phyloP scores from a whole-genome alignment of 2,797 vertebrate species.

The Bufotes viridis region DNA sequence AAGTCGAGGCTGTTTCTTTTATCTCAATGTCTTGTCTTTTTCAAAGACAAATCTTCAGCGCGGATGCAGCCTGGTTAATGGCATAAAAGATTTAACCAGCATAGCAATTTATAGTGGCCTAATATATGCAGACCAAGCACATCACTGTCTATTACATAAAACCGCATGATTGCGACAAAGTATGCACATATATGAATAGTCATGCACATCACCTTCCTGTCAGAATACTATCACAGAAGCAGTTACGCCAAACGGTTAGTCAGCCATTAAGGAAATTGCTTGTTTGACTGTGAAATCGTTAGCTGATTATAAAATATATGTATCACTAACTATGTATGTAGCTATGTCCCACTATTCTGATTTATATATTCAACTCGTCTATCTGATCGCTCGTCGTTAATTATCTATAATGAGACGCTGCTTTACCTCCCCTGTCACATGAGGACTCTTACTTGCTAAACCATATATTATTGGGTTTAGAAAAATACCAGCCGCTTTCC shows the following conservation, averaged over 20 bases:
- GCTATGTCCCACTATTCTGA: constrained; percentile 3
- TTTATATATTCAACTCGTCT: constrained; percentile 20
- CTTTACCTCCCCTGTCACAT: neutral
- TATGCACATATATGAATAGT: constrained; percentile 42
- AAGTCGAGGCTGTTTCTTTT: neutral
- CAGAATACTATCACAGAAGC: constrained; percentile 24
- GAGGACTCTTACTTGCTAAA: neutral
- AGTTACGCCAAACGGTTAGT: constrained; percentile 36
- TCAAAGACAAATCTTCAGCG: neutral
- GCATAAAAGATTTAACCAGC: constrained; percentile 11
- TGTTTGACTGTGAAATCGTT: constrained; percentile 44
- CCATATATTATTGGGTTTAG: neutral
- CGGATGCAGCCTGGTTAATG: neutral
- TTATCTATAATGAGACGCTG: constrained; percentile 12
- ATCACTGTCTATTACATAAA: constrained; percentile 33
- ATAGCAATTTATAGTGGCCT: constrained; percentile 1
- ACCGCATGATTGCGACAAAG: constrained; percentile 43
- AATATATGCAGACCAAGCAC: constrained; percentile 23
- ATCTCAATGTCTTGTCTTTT: neutral
- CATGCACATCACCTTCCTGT: constrained; percentile 36
- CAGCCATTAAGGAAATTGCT: constrained; percentile 50
- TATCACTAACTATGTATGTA: constrained; percentile 32
- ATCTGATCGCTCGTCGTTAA: constrained; percentile 16
- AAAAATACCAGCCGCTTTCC: too few species aligned
- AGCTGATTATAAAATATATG: constrained; percentile 47